These are phyloP conservation scores for Syncerus caffer DNA, from an alignment of 2,797 vertebrate species.

Conservation along the genomic window DNA sequence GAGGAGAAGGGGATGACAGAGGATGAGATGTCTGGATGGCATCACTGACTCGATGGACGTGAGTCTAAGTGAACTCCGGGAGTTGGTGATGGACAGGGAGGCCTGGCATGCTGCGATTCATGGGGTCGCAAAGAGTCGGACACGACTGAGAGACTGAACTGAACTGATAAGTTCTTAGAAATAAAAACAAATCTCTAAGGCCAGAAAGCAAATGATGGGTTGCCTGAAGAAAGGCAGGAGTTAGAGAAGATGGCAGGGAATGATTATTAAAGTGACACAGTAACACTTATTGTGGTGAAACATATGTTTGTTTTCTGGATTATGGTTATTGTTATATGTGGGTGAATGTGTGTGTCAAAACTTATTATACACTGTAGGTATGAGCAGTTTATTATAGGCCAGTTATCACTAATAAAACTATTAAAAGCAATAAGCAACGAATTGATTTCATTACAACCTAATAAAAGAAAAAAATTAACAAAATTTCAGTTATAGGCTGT, in stretches of 20 bases:
- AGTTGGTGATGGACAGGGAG: too few species aligned
- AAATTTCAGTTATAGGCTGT: neutral
- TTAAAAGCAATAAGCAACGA: neutral
- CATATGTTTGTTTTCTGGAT: neutral
- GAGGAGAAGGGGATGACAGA: too few species aligned
- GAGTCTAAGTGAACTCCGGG: too few species aligned
- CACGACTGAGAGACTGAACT: rapidly evolving
- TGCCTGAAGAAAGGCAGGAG: neutral
- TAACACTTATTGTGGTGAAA: neutral
- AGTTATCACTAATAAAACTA: neutral
- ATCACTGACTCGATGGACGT: too few species aligned
- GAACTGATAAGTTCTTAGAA: neutral
- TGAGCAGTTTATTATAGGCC: neutral
- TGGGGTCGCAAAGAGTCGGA: too few species aligned
- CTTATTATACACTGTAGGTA: neutral
- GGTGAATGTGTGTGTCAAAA: neutral
- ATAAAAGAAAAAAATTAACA: neutral
- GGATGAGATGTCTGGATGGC: too few species aligned
- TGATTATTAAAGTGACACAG: neutral
- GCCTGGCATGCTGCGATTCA: too few species aligned
- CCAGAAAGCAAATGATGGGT: neutral
- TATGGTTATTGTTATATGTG: neutral
- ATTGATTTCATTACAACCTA: neutral
- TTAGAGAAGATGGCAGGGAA: neutral
- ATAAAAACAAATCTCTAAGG: neutral